Conservation (phyloP, 1,140 invertebrate species). For the Monomorium pharaonis region DNA sequence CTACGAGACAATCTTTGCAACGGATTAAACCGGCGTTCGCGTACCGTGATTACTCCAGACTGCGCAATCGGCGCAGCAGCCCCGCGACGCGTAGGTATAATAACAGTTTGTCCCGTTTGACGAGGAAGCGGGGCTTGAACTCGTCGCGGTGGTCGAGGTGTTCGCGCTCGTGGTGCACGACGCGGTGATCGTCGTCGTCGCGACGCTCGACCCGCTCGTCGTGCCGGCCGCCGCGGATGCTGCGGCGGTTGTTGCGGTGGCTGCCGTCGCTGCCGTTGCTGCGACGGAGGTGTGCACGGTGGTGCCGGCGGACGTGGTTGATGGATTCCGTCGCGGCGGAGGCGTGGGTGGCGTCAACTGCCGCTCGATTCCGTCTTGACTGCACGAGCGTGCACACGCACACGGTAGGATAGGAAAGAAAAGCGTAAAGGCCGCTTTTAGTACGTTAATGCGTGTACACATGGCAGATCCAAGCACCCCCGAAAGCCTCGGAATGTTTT, state of each 20-base stretch:
- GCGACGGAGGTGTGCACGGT: conserved; percentile 38
- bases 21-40: conserved; percentile 46
- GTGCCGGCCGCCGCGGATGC: conserved; percentile 63
- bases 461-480: conserved; percentile 21
- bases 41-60: conserved; percentile 83
- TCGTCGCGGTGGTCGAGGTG: conserved; percentile 77
- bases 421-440: conserved; percentile 66
- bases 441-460: conserved; percentile 56
- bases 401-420: conserved; percentile 50
- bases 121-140: conserved; percentile 80
- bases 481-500: conserved; percentile 27
- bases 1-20: background rate
- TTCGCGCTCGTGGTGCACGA: conserved; percentile 74
- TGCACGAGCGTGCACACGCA: conserved; percentile 72
- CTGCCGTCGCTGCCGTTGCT: conserved; percentile 21
- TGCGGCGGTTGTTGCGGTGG: conserved; percentile 33
- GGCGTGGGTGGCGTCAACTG: conserved; percentile 85
- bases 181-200: conserved; percentile 72
- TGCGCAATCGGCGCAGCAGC: conserved; percentile 83
- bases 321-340: conserved; percentile 81
- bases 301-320: conserved; percentile 62
- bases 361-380: conserved; percentile 86
- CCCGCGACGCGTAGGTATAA: conserved; percentile 80
- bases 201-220: conserved; percentile 71
- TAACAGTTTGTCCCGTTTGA: conserved; percentile 80